Evolutionary conservation across 2,113 vertebrate species (phyloP), one percentile per base, ranked within the genome.

Genomic region (Pelodiscus sinensis): DNA sequence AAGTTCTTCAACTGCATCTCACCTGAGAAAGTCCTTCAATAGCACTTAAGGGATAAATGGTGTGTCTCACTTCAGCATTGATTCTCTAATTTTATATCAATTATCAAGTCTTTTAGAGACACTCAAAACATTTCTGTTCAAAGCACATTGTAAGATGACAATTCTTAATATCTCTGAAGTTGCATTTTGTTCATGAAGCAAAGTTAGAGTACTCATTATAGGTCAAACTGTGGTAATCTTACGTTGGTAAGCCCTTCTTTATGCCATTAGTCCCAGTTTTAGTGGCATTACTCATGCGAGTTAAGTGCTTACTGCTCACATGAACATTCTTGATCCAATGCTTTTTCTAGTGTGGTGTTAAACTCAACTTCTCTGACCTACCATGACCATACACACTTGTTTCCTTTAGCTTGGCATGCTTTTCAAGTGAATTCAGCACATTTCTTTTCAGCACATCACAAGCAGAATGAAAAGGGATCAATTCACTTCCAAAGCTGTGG

Each of bases 381-480:
- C 9, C 52, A 5, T 2, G 4, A 8, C 50, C 51, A 60, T 73
- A 1, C 19, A 55, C 79, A 29, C 60, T 84, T 87, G 1, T 31
- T 87, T 6, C 0, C 0, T 5, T 2, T 13, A 87, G 22, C 0
- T 2, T 89, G 81, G 2, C 16, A 3, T 21, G 7, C 0, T 71
- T 77, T 87, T 89, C 50, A 79, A 44, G 2, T 0, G 83, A n/a
- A 77, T 77, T 84, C 51, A 73, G n/a, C 10, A 79, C 57, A 58
- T 44, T 6, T 44, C 44, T 44, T 44, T 44, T 44, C 44, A 44
- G 44, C 44, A 44, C 44, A 44, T 44, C 44, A 44, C 44, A 44
- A 44, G 44, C 44, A 44, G 44, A 44, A 44, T 44, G 44, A 44
- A 44, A 44, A 44, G 44, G 44, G 6, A 10, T 73, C n/a, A 71